Base-by-base conservation (phyloP, 2,797 vertebrate genomes). In the Gila robusta region DNA sequence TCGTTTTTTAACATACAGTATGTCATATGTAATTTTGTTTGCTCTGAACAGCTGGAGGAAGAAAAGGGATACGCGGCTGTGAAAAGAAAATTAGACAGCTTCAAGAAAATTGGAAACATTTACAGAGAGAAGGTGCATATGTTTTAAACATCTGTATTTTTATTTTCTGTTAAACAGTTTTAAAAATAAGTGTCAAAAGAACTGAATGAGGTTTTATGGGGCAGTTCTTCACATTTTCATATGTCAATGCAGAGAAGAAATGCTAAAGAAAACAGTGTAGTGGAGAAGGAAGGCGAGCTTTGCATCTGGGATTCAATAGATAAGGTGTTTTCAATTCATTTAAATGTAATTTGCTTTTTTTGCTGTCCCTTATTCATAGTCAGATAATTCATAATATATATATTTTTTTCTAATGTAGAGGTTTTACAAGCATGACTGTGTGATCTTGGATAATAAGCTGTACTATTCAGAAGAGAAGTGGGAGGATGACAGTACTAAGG, bases 261-360 rank as follows among this genome's bases (percentile, higher is more conserved):
- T 97, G 21, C 88, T 93, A 79, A 91, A 88, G 95, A 97, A 90
- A 77, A 56, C 32, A 12, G 0, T 14, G 6, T 5, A 94, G 96
- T 91, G 89, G 96, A 94, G 87, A 96, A 95, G 64, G 96, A 98
- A 87, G 98, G 98, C 49, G 97, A 98, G 71, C 95, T 99, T 87
- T 96, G 95, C 79, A 98, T 99, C 95, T 98, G 98, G 98, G 98
- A 99, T 82, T 93, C 97, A 39, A 97, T 99, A 23, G 97, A 99
- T 89, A 94, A 97, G 98, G 98, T 99, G 95, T 8, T n/a, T 44
- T 5, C 37, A 37, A 54, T 78, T 3, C 0, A 84, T 76, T 59
- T 11, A 81, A 23, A 47, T 16, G 10, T 21, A 6, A 70, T 26
- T 12, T 49, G 16, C 16, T 81, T 44, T 56, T 44, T 28, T 28